phyloP scores from a whole-genome alignment of 1,140 invertebrate genomes.

The Drosophila athabasca region DNA sequence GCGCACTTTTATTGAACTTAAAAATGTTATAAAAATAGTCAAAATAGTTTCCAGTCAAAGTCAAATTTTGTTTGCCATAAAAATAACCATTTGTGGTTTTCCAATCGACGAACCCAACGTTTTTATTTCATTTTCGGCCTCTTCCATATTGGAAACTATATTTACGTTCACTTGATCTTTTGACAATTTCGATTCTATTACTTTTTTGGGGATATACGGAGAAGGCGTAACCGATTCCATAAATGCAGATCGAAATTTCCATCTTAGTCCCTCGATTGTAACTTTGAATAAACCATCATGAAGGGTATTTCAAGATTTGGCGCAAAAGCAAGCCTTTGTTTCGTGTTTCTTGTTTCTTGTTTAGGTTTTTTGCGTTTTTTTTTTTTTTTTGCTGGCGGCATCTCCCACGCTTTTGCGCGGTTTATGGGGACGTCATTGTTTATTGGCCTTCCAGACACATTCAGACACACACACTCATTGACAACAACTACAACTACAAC shows the following conservation, averaged over 20 bases:
- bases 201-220: no score
- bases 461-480: conserved; percentile 13
- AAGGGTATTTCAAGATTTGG: background rate
- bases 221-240: no score
- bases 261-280: no score
- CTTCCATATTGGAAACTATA: background rate
- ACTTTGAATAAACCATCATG: no score
- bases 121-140: background rate
- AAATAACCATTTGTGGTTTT: no score
- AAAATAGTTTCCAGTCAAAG: no score
- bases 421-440: conserved; percentile 17
- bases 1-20: no score
- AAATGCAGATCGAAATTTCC: no score
- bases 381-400: conserved; percentile 1
- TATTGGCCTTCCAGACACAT: background rate
- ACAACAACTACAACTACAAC: conserved; percentile 21
- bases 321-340: background rate
- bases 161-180: conserved; percentile 8
- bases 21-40: no score
- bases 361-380: background rate
- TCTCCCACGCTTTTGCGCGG: conserved; percentile 12
- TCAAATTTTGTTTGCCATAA: no score
- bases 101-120: background rate
- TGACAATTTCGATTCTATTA: conserved; percentile 15
- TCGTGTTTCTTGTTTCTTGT: background rate